Conservation (phyloP, 1,140 invertebrate species). For the Drosophila willistoni region DNA sequence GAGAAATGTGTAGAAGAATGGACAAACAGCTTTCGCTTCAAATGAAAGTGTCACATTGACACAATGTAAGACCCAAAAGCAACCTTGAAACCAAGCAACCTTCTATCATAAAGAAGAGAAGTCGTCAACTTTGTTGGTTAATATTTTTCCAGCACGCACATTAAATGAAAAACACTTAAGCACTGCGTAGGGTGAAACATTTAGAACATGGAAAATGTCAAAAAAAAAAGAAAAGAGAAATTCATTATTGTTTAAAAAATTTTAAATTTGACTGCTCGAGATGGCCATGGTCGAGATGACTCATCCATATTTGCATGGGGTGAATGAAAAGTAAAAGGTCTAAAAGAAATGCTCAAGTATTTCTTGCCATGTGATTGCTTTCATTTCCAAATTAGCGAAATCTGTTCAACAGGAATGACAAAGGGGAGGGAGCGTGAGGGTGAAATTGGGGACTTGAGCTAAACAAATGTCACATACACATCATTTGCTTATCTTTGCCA, state of each 20-base stretch:
- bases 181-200: constrained; percentile 26
- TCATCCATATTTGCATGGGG: constrained; percentile 59
- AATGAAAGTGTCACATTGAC: constrained; percentile 63
- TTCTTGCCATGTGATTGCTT: constrained; percentile 43
- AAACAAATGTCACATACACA: constrained; percentile 34
- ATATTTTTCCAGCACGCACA: constrained; percentile 28
- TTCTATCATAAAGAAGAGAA: not conserved
- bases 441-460: no score
- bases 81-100: constrained; percentile 62
- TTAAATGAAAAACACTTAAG: constrained; percentile 40
- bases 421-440: constrained; percentile 11
- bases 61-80: constrained; percentile 16
- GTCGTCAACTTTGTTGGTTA: not conserved
- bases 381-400: constrained; percentile 66
- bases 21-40: constrained; percentile 53
- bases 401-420: constrained; percentile 4
- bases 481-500: constrained; percentile 55
- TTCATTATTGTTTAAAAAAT: constrained; percentile 24
- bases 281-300: constrained; percentile 2
- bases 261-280: constrained; percentile 7
- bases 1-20: constrained; percentile 24
- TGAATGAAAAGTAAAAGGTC: constrained; percentile 65
- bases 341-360: constrained; percentile 33
- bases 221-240: constrained; percentile 55
- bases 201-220: constrained; percentile 40